Conservation (phyloP, 1,140 invertebrate genomes). For the Thalassaphorura encarpata region DNA sequence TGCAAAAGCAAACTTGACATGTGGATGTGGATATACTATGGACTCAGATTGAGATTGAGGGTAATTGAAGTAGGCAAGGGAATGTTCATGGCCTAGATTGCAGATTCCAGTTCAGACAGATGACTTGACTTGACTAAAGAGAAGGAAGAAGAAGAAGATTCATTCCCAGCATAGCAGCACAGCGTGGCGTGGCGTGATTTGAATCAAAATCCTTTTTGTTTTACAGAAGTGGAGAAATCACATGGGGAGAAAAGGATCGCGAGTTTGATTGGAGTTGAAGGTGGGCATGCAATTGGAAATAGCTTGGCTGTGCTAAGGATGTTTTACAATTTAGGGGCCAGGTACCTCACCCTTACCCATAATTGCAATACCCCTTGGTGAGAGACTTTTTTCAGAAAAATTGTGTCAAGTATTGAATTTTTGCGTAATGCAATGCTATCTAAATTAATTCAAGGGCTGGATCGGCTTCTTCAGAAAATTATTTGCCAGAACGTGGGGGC, state of each 20-base stretch:
- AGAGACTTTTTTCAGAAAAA: conserved; percentile 3
- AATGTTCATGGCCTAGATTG: too few species aligned
- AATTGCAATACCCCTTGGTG: conserved; percentile 48
- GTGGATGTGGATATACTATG: too few species aligned
- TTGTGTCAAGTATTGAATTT: background rate
- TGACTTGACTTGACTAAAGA: too few species aligned
- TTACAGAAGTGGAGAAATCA: conserved; percentile 40
- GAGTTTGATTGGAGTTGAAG: conserved; percentile 45
- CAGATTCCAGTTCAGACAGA: too few species aligned
- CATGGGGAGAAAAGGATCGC: conserved; percentile 39
- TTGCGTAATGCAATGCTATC: background rate
- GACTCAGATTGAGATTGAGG: too few species aligned
- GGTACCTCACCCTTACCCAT: conserved; percentile 46
- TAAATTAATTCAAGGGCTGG: conserved; percentile 25
- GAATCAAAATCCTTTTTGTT: background rate
- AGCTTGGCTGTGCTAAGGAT: conserved; percentile 41
- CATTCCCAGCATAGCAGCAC: background rate
- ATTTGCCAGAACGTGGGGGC: conserved; percentile 38
- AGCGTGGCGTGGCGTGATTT: too few species aligned
- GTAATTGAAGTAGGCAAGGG: too few species aligned
- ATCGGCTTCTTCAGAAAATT: conserved; percentile 28
- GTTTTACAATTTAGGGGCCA: conserved; percentile 22
- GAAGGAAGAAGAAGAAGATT: too few species aligned
- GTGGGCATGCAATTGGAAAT: conserved; percentile 46
- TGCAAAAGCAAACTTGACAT: too few species aligned